Evolutionary conservation across 2,888 invertebrate genomes (phyloP).

Genomic region (Dromius quadrimaculatus): DNA sequence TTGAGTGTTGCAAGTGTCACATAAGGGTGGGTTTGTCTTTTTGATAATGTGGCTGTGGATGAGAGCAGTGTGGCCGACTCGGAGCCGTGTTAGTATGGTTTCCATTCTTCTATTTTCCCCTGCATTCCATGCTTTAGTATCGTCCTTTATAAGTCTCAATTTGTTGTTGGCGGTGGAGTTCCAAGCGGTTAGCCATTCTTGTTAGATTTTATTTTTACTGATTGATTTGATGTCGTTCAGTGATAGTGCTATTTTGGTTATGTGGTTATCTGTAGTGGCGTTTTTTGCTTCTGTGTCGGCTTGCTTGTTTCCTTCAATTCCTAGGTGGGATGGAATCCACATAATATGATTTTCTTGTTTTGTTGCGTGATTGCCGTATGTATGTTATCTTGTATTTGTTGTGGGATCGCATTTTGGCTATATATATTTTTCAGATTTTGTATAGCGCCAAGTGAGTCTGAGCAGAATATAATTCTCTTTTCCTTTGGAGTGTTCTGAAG

Average conservation of each 20-base stretch:
- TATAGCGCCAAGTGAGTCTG: constrained; percentile 17
- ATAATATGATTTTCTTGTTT: constrained; percentile 8
- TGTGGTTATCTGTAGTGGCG: neutral
- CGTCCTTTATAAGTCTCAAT: no score
- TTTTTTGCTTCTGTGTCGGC: constrained; percentile 33
- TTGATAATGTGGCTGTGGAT: no score
- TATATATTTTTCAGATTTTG: constrained; percentile 10
- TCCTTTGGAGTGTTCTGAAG: neutral
- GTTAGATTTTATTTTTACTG: constrained; percentile 16
- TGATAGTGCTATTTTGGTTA: neutral
- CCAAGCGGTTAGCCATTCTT: constrained; percentile 14
- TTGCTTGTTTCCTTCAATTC: constrained; percentile 31
- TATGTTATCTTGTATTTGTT: neutral
- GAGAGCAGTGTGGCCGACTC: no score
- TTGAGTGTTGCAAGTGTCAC: no score
- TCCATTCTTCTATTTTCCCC: no score
- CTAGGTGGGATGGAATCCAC: constrained; percentile 27
- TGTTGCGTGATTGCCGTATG: neutral
- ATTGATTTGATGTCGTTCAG: constrained; percentile 5
- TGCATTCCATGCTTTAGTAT: no score
- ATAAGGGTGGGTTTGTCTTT: no score
- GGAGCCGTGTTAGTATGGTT: no score
- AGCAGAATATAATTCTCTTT: neutral
- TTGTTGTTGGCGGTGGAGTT: no score
- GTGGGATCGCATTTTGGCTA: neutral